phyloP scores from a whole-genome alignment of 2,797 vertebrate genomes.

The Melanotaenia nigrans region DNA sequence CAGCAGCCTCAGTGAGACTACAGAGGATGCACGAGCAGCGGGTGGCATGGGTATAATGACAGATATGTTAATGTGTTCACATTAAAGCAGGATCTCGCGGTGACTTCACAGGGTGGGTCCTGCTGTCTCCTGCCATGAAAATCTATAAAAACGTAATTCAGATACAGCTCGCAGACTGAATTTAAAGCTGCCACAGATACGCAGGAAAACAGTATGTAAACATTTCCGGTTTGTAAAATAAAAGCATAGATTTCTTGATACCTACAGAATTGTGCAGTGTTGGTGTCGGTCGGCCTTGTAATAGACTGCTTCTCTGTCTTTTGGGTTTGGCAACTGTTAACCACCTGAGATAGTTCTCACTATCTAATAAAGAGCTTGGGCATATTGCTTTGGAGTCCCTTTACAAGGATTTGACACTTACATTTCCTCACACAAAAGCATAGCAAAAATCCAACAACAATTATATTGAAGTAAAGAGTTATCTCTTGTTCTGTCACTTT shows the following conservation, averaged over 20 bases:
- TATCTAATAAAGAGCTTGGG: not conserved
- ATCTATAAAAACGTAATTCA: not conserved
- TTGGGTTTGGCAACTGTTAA: not conserved
- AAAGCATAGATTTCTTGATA: constrained; percentile 1
- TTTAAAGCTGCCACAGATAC: not conserved
- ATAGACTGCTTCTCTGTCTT: not conserved
- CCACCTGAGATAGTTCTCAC: not conserved
- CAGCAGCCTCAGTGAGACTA: not conserved
- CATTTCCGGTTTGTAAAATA: constrained; percentile 49
- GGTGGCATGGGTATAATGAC: too few relatives aligned
- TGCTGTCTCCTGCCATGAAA: constrained; percentile 20
- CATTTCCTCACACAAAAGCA: not conserved
- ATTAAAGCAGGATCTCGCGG: not conserved
- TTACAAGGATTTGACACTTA: not conserved
- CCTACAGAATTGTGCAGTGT: too few relatives aligned
- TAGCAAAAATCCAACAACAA: not conserved
- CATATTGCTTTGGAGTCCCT: not conserved
- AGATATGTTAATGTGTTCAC: not conserved
- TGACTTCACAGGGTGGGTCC: constrained; percentile 33
- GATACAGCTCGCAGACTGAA: not conserved
- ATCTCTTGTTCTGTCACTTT: too few relatives aligned
- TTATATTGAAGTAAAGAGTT: too few relatives aligned
- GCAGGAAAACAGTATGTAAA: accelerated
- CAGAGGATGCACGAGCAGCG: not conserved
- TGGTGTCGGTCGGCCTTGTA: not conserved